phyloP scores from a whole-genome alignment of 35 echinoderm and acorn worm genomes.

The Eucidaris tribuloides region DNA sequence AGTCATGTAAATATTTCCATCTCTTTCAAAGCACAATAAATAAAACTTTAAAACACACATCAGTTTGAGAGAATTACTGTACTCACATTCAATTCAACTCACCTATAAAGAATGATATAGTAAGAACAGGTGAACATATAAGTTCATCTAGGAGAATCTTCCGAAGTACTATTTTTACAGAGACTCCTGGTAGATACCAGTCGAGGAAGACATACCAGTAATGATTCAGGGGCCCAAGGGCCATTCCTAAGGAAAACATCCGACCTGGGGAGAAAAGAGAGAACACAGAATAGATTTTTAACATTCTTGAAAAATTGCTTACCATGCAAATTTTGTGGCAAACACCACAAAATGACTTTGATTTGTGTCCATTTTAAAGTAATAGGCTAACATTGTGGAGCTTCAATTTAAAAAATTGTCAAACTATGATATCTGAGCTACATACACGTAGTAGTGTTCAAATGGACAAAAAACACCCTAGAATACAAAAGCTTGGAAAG shows the following conservation, averaged over 20 bases:
- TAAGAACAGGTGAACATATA: conserved; percentile 76
- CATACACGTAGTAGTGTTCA: too few species aligned
- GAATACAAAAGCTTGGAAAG: too few species aligned
- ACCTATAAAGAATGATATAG: conserved; percentile 73
- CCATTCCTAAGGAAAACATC: conserved; percentile 71
- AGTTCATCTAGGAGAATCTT: conserved; percentile 85
- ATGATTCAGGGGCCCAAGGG: conserved; percentile 83
- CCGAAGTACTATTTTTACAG: conserved; percentile 46
- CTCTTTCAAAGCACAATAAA: too few species aligned
- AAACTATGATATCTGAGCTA: too few species aligned
- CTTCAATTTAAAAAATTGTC: too few species aligned
- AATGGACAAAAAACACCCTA: too few species aligned
- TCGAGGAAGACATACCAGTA: conserved; percentile 83
- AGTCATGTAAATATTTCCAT: too few species aligned
- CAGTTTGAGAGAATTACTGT: too few species aligned
- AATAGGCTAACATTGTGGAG: too few species aligned
- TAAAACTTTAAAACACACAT: too few species aligned
- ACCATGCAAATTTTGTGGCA: neutral
- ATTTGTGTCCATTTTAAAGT: too few species aligned
- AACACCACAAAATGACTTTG: neutral
- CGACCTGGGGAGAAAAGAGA: conserved; percentile 47
- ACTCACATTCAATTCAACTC: conserved; percentile 28
- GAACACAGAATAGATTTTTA: neutral
- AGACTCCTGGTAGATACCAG: conserved; percentile 55
- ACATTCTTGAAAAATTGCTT: neutral